Evolutionary conservation across 2,888 invertebrate species (phyloP), one percentile per base, ranked within the genome.

Genomic region (Caenorhabditis sp.): DNA sequence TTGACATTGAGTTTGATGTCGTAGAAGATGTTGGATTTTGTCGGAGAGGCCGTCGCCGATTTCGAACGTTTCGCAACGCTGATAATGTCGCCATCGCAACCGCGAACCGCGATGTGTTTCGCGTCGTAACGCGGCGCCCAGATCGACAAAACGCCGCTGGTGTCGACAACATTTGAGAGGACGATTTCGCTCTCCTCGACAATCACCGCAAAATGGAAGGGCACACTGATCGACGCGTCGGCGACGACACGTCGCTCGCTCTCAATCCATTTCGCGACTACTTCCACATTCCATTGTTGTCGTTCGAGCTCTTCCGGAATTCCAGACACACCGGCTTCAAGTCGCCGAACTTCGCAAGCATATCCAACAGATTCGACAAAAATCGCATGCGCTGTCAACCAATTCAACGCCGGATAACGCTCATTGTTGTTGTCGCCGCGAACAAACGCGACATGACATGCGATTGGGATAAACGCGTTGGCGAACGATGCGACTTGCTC

Each of bases 61-160:
- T 36, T 21, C 1, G 43, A 51, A 4, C 55, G 36, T 21, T 69
- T 65, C 2, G 53, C 23, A 6, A 77, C 27, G 6, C 62, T 37
- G 5, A 79, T 53, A 36, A 79, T 72, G 24, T 79, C 78, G 49
- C 78, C 78, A 23, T 74, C 71, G 53, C 79, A 79, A 27, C 67
- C 69, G 2, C 55, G 51, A 5, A 69, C 75, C 5, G 67, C 60
- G 2, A 79, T 58, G 31, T 77, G 55, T 4, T 59, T 51, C 5
- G 55, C 17, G 23, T 79, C 77, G 53, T 79, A 70, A 14, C 60
- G 24, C 1, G 79, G 79, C 1, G 61, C 59, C 61, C 70, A 68
- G 49, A 79, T 54, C 1, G 77, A 77, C 1, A 79, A 60, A 4
- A 66, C 55, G 1, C 70, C 59, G n/a, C 57, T 50, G 3, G 31